phyloP scores from a whole-genome alignment of 1,140 invertebrate genomes.

The Mactra quadrangularis region DNA sequence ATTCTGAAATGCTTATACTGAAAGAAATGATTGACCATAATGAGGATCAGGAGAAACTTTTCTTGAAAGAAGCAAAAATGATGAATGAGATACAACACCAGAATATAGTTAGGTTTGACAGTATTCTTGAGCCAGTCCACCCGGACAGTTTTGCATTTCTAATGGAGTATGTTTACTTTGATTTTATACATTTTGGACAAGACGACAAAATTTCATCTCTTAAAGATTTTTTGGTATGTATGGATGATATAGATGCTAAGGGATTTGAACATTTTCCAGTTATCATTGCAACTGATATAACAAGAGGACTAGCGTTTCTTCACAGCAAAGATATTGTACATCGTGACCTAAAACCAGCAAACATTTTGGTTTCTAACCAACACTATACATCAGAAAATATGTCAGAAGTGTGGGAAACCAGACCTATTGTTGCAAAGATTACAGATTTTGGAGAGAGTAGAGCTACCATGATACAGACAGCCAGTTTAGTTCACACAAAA shows the following conservation, averaged over 20 bases:
- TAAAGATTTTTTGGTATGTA: constrained; percentile 11
- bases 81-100: constrained; percentile 19
- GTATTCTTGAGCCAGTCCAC: background rate
- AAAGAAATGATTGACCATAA: constrained; percentile 33
- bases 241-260: constrained; percentile 8
- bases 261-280: constrained; percentile 35
- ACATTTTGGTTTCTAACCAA: constrained; percentile 37
- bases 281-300: constrained; percentile 27
- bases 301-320: constrained; percentile 11
- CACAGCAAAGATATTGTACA: constrained; percentile 35
- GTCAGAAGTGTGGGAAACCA: constrained; percentile 16
- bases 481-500: constrained; percentile 40
- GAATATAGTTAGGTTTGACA: background rate
- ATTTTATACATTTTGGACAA: constrained; percentile 34
- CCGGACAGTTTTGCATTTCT: constrained; percentile 5
- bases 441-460: constrained; percentile 48
- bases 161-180: constrained; percentile 38
- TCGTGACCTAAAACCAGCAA: constrained; percentile 39
- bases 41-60: constrained; percentile 21
- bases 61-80: constrained; percentile 36
- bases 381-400: background rate
- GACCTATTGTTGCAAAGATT: constrained; percentile 39
- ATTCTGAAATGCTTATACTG: no score
- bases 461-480: constrained; percentile 30
- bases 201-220: constrained; percentile 40